These are phyloP conservation scores for Percopsis transmontana DNA, from an alignment of 2,113 vertebrate species.

Conservation along the genomic window DNA sequence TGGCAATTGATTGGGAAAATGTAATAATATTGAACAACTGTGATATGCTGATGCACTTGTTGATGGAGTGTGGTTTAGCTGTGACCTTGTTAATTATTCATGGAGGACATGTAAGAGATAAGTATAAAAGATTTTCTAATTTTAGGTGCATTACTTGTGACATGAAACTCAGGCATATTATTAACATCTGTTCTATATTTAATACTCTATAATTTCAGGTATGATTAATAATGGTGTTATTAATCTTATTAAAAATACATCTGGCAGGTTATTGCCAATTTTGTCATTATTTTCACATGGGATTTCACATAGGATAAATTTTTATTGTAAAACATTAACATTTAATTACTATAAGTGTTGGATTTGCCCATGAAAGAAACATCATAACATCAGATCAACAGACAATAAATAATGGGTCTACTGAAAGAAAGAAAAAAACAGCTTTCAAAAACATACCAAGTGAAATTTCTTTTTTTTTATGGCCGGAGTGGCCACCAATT, in stretches of 20 bases:
- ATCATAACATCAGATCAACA: too few species aligned
- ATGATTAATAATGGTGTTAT: neutral
- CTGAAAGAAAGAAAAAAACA: too few species aligned
- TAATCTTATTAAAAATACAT: neutral
- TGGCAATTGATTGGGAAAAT: slow-evolving; percentile 4
- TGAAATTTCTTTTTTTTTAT: too few species aligned
- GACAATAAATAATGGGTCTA: too few species aligned
- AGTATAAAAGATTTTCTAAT: slow-evolving; percentile 48
- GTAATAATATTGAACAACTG: slow-evolving; percentile 18
- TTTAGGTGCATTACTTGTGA: slow-evolving; percentile 37
- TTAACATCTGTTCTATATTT: slow-evolving; percentile 6
- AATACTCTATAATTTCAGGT: neutral
- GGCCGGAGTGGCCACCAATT: too few species aligned
- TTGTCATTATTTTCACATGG: neutral
- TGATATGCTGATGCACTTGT: slow-evolving; percentile 35
- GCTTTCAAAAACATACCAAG: too few species aligned
- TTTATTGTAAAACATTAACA: too few species aligned
- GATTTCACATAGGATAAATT: neutral
- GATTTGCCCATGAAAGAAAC: too few species aligned
- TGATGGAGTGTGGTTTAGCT: slow-evolving; percentile 45
- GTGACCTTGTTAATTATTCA: slow-evolving; percentile 67
- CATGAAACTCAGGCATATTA: neutral
- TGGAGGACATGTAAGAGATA: slow-evolving; percentile 52
- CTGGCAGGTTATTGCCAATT: neutral
- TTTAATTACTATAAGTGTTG: too few species aligned